Base-by-base conservation (phyloP, 1,140 invertebrate species). In the Melanaphis sacchari region DNA sequence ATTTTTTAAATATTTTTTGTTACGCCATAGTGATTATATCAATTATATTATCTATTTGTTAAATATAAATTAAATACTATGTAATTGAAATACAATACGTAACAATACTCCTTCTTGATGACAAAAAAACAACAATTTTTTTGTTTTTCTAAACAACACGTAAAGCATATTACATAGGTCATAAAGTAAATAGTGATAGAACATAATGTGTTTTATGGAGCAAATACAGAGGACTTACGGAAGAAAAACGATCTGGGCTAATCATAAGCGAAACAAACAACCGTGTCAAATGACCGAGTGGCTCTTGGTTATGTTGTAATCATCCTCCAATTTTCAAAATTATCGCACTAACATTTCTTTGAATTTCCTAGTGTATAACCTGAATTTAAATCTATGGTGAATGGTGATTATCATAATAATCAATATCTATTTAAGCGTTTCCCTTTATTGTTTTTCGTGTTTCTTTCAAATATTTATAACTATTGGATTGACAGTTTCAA, bases 191-290 rank as follows among this genome's bases (percentile, higher is more conserved):
- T n/a, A 76, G 59, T 36, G 31, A 76, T 76, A 36, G 59, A 76
- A 84, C 82, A 88, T 66, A 66, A n/a, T 82, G 90, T 92, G 66
- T 92, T 92, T 38, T 92, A 92, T 92, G 66, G 90, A 92, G 66
- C 90, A 92, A 92, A 92, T 49, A 92, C n/a, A 31, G 66, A 90
- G 76, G 89, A 93, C 87, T 90, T 93, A 89, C 66, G 84, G 87
- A 93, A 93, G 89, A 93, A 93, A 89, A 93, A 52, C 84, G 93
- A 93, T 88, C 82, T 93, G 93, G 82, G 82, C 82, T 87, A 89
- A 93, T 85, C 82, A 87, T 87, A 59, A 87, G 81, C 52, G 82
- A 93, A 87, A 89, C 84, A 93, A 89, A 89, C 84, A 26, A 93
- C 82, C 84, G 87, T 93, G 15, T 89, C 82, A 93, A 89, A 93